These are phyloP conservation scores for Chelon labrosus DNA, from an alignment of 2,797 vertebrate species.

Conservation along the genomic window DNA sequence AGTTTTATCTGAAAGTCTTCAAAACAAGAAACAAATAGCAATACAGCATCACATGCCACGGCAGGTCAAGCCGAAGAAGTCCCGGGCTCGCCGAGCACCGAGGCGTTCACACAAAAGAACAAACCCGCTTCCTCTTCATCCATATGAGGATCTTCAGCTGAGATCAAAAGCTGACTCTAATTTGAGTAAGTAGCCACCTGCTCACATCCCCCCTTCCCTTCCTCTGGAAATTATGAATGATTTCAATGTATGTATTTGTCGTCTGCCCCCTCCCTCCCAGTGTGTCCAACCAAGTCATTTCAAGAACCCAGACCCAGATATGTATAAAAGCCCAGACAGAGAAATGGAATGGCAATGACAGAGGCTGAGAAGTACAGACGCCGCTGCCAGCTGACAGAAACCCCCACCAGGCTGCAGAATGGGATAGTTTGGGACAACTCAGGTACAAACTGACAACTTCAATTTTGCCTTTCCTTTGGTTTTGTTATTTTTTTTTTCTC, in stretches of 20 bases:
- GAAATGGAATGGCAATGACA: constrained; percentile 51
- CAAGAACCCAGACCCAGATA: constrained; percentile 48
- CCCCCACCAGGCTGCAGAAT: constrained; percentile 74
- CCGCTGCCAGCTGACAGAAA: constrained; percentile 64
- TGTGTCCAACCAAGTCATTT: constrained; percentile 58
- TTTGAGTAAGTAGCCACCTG: constrained; percentile 47
- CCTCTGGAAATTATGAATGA: constrained; percentile 54
- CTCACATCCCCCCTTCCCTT: constrained; percentile 10
- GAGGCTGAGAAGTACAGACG: constrained; percentile 48
- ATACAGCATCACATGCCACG: constrained; percentile 32
- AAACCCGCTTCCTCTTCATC: constrained; percentile 41
- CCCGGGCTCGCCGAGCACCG: constrained; percentile 11
- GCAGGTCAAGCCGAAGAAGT: constrained; percentile 52
- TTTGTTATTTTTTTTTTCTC: constrained; percentile 28
- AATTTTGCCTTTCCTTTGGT: constrained; percentile 62
- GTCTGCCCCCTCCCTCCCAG: constrained; percentile 34
- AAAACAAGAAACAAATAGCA: constrained; percentile 53
- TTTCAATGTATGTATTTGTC: constrained; percentile 69
- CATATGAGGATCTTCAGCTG: constrained; percentile 37
- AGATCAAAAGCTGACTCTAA: constrained; percentile 65
- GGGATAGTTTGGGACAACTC: constrained; percentile 73
- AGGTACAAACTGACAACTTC: constrained; percentile 73
- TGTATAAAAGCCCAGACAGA: constrained; percentile 53
- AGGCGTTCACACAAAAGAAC: constrained; percentile 58
- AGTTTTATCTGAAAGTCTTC: constrained; percentile 58